Evolutionary conservation across 2,888 invertebrate genomes (phyloP).

Genomic region (Drosophila melanosoma): DNA sequence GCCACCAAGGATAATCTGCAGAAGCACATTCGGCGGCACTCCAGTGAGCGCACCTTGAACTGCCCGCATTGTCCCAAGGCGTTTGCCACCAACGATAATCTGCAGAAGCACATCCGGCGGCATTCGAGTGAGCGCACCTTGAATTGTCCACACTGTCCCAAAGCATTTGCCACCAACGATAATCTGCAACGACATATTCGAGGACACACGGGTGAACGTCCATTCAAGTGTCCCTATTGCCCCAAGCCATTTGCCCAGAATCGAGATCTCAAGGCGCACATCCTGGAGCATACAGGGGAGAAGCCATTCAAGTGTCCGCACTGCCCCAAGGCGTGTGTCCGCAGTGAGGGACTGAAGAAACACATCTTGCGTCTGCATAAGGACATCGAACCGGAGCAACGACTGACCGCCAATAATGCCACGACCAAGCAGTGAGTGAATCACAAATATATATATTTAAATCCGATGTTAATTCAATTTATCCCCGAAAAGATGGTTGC

Average conservation of each 20-base stretch:
- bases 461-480: neutral
- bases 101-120: slow-evolving; percentile 52
- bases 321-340: slow-evolving; percentile 54
- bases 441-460: neutral
- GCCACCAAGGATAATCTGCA: slow-evolving; percentile 58
- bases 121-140: slow-evolving; percentile 51
- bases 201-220: slow-evolving; percentile 54
- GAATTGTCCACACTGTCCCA: slow-evolving; percentile 52
- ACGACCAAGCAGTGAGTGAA: slow-evolving; percentile 28
- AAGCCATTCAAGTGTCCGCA: slow-evolving; percentile 56
- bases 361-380: slow-evolving; percentile 53
- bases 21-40: slow-evolving; percentile 51
- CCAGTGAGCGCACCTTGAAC: slow-evolving; percentile 43
- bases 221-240: slow-evolving; percentile 53
- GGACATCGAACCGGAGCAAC: slow-evolving; percentile 44
- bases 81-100: slow-evolving; percentile 53
- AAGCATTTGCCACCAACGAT: slow-evolving; percentile 54
- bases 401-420: slow-evolving; percentile 1
- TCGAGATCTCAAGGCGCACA: slow-evolving; percentile 57
- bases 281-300: slow-evolving; percentile 53
- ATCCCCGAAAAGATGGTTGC: slow-evolving; percentile 31
- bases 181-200: slow-evolving; percentile 55
- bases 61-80: slow-evolving; percentile 56
- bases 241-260: slow-evolving; percentile 56
- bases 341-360: slow-evolving; percentile 52